Evolutionary conservation across 37 sponge, comb jelly and placozoan genomes (phyloP).

Genomic region (Cliona cf. orientalis): DNA sequence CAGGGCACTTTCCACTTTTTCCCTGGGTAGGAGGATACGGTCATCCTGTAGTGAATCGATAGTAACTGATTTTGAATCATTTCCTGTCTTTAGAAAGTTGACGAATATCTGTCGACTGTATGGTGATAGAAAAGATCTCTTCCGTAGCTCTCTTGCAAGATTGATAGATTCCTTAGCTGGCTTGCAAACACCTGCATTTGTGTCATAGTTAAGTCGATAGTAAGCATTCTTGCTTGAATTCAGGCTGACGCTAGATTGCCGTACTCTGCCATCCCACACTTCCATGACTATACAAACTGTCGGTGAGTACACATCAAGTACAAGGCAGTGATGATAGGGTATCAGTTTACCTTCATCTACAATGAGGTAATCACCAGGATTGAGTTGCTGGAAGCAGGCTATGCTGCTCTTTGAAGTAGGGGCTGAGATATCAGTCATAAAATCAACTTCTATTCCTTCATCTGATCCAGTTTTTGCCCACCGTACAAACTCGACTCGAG

Average conservation of each 20-base stretch:
- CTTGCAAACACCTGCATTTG: neutral
- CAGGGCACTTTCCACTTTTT: neutral
- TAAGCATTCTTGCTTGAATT: neutral
- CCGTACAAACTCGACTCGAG: constrained; percentile 13
- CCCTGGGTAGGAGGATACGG: constrained; percentile 2
- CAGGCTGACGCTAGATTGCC: neutral
- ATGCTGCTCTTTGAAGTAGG: constrained; percentile 28
- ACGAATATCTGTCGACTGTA: constrained; percentile 5
- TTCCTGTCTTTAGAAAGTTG: constrained; percentile 5
- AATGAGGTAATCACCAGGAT: constrained; percentile 25
- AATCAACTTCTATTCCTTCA: constrained; percentile 15
- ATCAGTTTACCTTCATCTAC: neutral
- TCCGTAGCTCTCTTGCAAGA: neutral
- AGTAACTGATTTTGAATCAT: neutral
- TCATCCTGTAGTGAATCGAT: constrained; percentile 20
- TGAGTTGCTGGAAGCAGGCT: constrained; percentile 9
- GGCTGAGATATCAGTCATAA: neutral
- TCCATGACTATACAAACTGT: neutral
- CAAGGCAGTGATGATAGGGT: constrained; percentile 15
- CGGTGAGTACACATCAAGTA: constrained; percentile 1
- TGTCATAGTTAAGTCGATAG: constrained; percentile 12
- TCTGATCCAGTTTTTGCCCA: constrained; percentile 46
- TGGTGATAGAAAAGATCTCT: neutral
- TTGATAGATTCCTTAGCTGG: neutral
- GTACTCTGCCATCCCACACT: neutral